Base-by-base conservation (phyloP, 2,888 invertebrate species). In the Euzophera pinguis region DNA sequence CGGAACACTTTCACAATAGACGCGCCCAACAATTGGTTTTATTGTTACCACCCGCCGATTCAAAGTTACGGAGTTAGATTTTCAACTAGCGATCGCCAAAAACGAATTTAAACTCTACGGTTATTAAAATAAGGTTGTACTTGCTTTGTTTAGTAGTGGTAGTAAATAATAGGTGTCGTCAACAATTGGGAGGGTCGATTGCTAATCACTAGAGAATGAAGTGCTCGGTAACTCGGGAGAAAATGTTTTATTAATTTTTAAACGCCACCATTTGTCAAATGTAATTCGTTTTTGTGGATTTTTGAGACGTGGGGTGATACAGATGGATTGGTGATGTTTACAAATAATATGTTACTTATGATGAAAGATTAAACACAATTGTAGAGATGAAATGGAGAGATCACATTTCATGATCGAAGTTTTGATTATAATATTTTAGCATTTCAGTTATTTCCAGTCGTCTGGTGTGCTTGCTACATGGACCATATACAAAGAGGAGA, bases 41-140 rank as follows among this genome's bases (percentile, higher is more conserved):
- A 84, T 86, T 86, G 86, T 86, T 84, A 84, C 87, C 87, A 80
- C 87, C 87, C 87, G 87, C 77, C 78, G 86, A 67, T 75, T 75
- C 75, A 77, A 80, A 82, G 78, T 84, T 80, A 74, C 71, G 68
- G 55, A 54, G 56, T 60, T 59, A n/a, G 57, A 62, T 60, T 58
- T 56, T 52, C 10, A 43, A 43, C 43, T 43, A 47, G 14, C 9
- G 14, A 10, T 7, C 7, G 13, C 12, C 12, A 16, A 38, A 47
- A 29, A 45, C 37, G 16, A 51, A 52, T 59, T 57, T 65, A 34
- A 39, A 56, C 58, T 47, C 56, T 65, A 59, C 14, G 0, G 0
- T 6, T 4, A 48, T 39, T 47, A 49, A 38, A 9, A 54, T 69
- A 70, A 61, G 61, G 71, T 66, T 61, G 63, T 59, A 55, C 69